These are phyloP conservation scores for Gortyna flavago DNA, from an alignment of 2,888 invertebrate genomes.

Conservation along the genomic window DNA sequence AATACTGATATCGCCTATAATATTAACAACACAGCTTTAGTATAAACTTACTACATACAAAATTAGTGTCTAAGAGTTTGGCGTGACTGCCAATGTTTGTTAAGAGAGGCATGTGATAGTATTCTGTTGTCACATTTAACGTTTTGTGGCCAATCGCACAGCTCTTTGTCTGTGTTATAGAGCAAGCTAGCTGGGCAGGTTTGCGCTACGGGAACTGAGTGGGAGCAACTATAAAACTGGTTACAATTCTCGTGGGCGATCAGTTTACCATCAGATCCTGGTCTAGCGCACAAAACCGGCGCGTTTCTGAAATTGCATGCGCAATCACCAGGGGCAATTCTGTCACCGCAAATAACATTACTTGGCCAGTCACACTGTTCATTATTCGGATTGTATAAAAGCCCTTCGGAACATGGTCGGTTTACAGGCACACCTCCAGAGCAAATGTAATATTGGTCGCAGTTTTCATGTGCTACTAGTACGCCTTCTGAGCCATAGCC, in stretches of 20 bases:
- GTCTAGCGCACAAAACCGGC: slow-evolving; percentile 58
- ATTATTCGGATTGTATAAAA: slow-evolving; percentile 70
- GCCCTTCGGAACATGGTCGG: slow-evolving; percentile 64
- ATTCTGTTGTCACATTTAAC: slow-evolving; percentile 63
- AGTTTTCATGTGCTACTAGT: slow-evolving; percentile 74
- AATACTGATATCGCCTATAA: slow-evolving; percentile 39
- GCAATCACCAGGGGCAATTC: slow-evolving; percentile 61
- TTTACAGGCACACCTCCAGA: slow-evolving; percentile 66
- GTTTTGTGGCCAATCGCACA: slow-evolving; percentile 67
- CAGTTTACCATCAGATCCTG: slow-evolving; percentile 62
- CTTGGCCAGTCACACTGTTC: slow-evolving; percentile 72
- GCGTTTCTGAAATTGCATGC: slow-evolving; percentile 68
- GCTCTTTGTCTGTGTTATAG: slow-evolving; percentile 63
- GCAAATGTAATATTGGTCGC: slow-evolving; percentile 74
- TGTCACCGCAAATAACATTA: slow-evolving; percentile 73
- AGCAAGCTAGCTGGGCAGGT: slow-evolving; percentile 58
- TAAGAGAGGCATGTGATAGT: slow-evolving; percentile 44
- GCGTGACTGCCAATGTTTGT: slow-evolving; percentile 60
- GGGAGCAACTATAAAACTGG: slow-evolving; percentile 67
- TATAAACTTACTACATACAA: slow-evolving; percentile 30
- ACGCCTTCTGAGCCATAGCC: slow-evolving; percentile 66
- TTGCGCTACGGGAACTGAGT: slow-evolving; percentile 62
- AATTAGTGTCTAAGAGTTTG: slow-evolving; percentile 48
- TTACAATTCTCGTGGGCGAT: slow-evolving; percentile 72
- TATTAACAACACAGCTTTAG: slow-evolving; percentile 29